Evolutionary conservation across 2,888 invertebrate genomes (phyloP), one percentile per base, ranked within the genome.

Genomic region (Pyrochroa serraticornis): DNA sequence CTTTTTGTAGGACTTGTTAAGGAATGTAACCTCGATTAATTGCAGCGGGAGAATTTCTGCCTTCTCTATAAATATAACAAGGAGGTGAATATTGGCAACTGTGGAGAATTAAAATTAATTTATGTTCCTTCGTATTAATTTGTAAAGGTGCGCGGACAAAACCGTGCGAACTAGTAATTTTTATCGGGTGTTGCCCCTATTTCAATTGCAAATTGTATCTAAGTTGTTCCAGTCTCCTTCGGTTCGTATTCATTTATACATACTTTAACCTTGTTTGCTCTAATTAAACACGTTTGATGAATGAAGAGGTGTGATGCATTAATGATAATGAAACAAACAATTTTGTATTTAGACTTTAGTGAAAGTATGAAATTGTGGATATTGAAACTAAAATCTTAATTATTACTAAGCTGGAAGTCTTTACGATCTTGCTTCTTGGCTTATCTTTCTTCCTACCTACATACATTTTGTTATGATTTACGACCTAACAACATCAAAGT

Each of bases 1-100:
- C 48, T 55, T 55, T 48, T 55, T 10, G 44, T 3, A 38, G 39
- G 22, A 14, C 47, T 41, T 7, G 30, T 13, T 9, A 32, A 41
- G 34, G 46, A 53, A 46, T 33, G 41, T 46, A 43, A 41, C 53
- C 46, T 37, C 53, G 39, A 33, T 48, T 55, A 55, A 55, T 55
- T 55, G 38, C 36, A 32, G 13, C 7, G 35, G 42, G 41, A 46
- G 54, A 55, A 55, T 55, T 55, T 48, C 22, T 5, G 22, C 22
- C 22, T 22, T 22, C 22, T 22, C 2, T 22, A 22, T 22, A 22
- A 22, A 22, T 22, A 22, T n/a, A n/a, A n/a, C 22, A 22, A 22
- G 22, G 22, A 22, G 22, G 2, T 22, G 22, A 22, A 22, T 22
- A 22, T 22, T 5, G 22, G 22, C 22, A 5, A 22, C 22, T 22